Base-by-base conservation (phyloP, 2,797 vertebrate genomes). In the Liparis tanakae region DNA sequence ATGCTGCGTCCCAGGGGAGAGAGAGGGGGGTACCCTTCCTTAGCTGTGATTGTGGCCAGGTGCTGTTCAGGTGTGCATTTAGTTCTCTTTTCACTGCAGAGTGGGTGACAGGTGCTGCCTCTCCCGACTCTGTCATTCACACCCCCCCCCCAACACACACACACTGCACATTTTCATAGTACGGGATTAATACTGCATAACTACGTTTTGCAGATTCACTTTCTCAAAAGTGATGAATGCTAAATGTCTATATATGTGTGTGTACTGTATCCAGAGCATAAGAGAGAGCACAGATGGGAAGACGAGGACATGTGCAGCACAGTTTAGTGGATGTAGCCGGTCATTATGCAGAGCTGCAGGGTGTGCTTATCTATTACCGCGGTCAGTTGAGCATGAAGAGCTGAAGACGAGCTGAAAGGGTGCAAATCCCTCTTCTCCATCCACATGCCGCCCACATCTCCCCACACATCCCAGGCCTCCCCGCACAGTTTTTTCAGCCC, bases 271-370 rank as follows among this genome's bases (percentile, higher is more conserved):
- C 68, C 20, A 8, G 67, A 76, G 61, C 54, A 78, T 77, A 75
- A 65, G 76, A 84, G 60, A 72, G 46, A 69, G 59, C n/a, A 33
- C 70, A 51, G 12, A 71, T 78, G 83, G 79, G 67, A 82, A 76
- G 85, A 77, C 30, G 54, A 77, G 43, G 71, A 78, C 72, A 72
- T 14, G 84, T 80, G 83, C 56, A 62, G 76, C 71, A 83, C 70
- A 91, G 93, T 93, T 82, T 90, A 90, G 94, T 92, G 93, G 89
- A 92, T 94, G 89, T 85, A 92, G 67, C 89, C 30, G 81, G 93
- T 95, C 95, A 95, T 94, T 95, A 94, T 93, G 93, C 94, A 91
- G 94, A 92, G 91, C 94, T 94, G 88, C 91, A 92, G 95, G 95
- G 88, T 95, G 85, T 94, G 87, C 95, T 96, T 96, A 95, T 97